Percentiles rank a stretch among this genome's conserved stretches.
Conservation (phyloP, 1,140 invertebrate species). For the Daktulosphaira vitifoliae region DNA sequence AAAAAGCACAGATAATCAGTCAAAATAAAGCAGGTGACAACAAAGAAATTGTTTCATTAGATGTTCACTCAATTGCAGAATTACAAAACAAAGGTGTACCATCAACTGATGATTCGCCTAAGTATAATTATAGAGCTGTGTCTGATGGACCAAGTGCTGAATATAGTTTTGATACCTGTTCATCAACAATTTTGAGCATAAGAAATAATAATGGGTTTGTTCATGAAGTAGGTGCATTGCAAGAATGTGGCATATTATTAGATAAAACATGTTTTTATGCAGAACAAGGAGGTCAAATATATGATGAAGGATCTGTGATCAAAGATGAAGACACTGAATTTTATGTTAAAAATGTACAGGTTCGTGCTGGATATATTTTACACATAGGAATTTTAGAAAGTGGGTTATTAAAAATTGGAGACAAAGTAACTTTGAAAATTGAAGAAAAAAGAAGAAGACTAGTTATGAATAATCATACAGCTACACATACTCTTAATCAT, state of each 20-base stretch:
- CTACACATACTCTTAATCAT: conserved; percentile 94
- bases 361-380: conserved; percentile 90
- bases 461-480: conserved; percentile 99
- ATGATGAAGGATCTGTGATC: conserved; percentile 84
- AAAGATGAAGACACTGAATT: conserved; percentile 61
- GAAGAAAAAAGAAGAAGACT: conserved; percentile 73
- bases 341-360: conserved; percentile 86
- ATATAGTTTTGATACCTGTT: conserved; percentile 52
- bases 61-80: conserved; percentile 92
- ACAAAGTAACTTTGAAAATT: conserved; percentile 71
- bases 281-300: conserved; percentile 97
- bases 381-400: conserved; percentile 83
- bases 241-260: conserved; percentile 87
- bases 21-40: conserved; percentile 70
- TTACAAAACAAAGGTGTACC: conserved; percentile 69
- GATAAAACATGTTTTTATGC: conserved; percentile 94
- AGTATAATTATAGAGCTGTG: conserved; percentile 79
- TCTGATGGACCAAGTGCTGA: conserved; percentile 3
- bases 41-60: conserved; percentile 76
- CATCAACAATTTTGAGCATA: conserved; percentile 58
- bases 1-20: conserved; percentile 75
- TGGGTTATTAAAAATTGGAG: conserved; percentile 72
- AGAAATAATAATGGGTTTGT: conserved; percentile 79
- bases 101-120: conserved; percentile 80
- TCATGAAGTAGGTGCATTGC: conserved; percentile 66